phyloP scores from a whole-genome alignment of 2,888 invertebrate species.

The Tetramorium bicarinatum region DNA sequence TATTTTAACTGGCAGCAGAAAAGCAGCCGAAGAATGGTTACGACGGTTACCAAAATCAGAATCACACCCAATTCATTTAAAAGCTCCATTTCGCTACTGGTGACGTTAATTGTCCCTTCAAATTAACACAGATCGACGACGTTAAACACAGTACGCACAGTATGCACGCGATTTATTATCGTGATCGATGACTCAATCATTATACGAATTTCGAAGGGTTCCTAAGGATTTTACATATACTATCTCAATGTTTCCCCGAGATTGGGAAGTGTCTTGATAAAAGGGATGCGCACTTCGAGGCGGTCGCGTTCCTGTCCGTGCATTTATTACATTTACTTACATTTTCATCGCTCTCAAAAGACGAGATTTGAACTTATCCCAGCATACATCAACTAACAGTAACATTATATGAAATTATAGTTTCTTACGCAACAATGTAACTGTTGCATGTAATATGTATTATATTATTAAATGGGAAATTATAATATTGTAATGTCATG shows the following conservation, averaged over 20 bases:
- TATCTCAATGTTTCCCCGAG: not conserved
- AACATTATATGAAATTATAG: too few relatives aligned
- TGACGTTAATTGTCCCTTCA: not conserved
- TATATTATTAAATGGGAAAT: too few relatives aligned
- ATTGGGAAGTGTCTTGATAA: not conserved
- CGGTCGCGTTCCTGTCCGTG: not conserved
- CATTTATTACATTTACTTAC: not conserved
- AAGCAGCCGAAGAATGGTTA: not conserved
- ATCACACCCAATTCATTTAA: not conserved
- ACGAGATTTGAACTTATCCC: not conserved
- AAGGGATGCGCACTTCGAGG: not conserved
- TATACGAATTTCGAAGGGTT: not conserved
- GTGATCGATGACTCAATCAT: not conserved
- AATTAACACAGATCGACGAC: not conserved
- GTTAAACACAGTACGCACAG: not conserved
- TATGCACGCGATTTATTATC: not conserved
- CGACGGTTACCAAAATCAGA: not conserved
- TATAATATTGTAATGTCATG: too few relatives aligned
- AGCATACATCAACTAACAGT: too few relatives aligned
- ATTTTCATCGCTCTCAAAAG: not conserved
- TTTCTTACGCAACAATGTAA: too few relatives aligned
- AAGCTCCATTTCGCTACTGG: not conserved
- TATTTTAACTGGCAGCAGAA: not conserved
- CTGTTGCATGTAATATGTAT: too few relatives aligned
- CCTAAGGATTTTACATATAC: not conserved